A percentile compares a stretch with the other conserved stretches of the same genome.
Evolutionary conservation across 2,888 invertebrate species (phyloP).

Genomic region (Rhagonycha lutea): DNA sequence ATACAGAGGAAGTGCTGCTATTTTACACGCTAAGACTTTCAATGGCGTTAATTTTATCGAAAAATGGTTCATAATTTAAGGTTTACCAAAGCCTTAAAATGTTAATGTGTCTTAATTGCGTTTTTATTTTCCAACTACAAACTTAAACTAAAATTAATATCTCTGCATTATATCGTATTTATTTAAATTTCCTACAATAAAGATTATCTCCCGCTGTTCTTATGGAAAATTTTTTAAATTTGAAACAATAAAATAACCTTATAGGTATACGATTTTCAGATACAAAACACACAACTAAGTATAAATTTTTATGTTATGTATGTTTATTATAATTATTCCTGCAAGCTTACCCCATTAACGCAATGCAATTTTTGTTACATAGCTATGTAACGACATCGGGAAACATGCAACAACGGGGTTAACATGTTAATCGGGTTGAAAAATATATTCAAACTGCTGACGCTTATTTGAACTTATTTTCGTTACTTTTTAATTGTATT

Average conservation of each 20-base stretch:
- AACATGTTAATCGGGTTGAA: too few species aligned
- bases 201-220: not conserved
- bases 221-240: not conserved
- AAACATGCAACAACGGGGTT: too few species aligned
- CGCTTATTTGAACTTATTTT: too few species aligned
- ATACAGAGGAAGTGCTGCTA: slow-evolving; percentile 33
- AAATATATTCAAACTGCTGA: too few species aligned
- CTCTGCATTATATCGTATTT: not conserved
- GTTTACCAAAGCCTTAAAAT: slow-evolving; percentile 9
- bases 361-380: too few species aligned
- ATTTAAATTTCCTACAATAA: not conserved
- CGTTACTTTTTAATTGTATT: too few species aligned
- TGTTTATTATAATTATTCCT: too few species aligned
- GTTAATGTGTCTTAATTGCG: slow-evolving; percentile 11
- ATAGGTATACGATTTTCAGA: not conserved
- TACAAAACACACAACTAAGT: not conserved
- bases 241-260: too few species aligned
- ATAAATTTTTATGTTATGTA: not conserved
- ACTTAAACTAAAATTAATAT: not conserved
- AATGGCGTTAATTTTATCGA: slow-evolving; percentile 36
- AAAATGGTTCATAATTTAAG: slow-evolving; percentile 17
- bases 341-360: too few species aligned
- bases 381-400: too few species aligned
- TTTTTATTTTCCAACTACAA: not conserved
- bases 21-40: slow-evolving; percentile 40